These are phyloP conservation scores for Actinia tenebrosa DNA, from an alignment of 64 coral and sea anemone genomes.

Conservation along the genomic window DNA sequence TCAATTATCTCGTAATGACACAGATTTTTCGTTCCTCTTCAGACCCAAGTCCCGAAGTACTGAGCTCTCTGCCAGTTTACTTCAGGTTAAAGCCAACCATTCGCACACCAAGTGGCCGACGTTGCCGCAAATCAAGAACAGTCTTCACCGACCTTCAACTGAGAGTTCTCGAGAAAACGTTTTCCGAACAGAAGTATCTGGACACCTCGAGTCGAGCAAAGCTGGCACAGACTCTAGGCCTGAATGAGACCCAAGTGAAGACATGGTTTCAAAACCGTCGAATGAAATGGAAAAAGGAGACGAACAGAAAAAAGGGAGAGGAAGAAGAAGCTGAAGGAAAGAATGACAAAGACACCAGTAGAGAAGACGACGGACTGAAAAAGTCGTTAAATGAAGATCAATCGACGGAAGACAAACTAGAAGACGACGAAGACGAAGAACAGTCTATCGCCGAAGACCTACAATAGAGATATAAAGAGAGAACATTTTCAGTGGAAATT, in stretches of 20 bases:
- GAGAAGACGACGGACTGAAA: not conserved
- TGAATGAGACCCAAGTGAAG: constrained; percentile 66
- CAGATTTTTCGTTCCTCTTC: not conserved
- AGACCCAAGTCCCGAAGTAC: constrained; percentile 66
- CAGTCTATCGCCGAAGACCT: not conserved
- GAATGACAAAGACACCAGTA: not conserved
- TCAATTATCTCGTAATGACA: not conserved
- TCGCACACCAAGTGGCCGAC: constrained; percentile 46
- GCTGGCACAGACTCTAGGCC: constrained; percentile 54
- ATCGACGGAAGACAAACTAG: not conserved
- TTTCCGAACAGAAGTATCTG: constrained; percentile 58
- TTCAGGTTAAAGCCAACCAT: constrained; percentile 66
- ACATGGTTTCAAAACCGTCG: constrained; percentile 66
- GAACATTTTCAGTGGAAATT: not conserved
- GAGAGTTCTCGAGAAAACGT: constrained; percentile 60
- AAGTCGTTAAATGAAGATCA: not conserved
- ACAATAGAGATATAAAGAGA: not conserved
- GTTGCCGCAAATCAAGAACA: constrained; percentile 63
- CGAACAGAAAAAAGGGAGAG: constrained; percentile 22
- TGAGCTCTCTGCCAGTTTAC: constrained; percentile 48
- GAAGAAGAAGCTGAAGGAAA: not conserved
- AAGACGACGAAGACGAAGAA: constrained; percentile 2
- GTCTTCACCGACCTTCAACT: constrained; percentile 63
- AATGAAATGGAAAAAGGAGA: constrained; percentile 70
- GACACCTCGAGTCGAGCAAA: constrained; percentile 66